These are phyloP conservation scores for Macrobrachium rosenbergii DNA, from an alignment of 1,140 invertebrate species.

Conservation along the genomic window DNA sequence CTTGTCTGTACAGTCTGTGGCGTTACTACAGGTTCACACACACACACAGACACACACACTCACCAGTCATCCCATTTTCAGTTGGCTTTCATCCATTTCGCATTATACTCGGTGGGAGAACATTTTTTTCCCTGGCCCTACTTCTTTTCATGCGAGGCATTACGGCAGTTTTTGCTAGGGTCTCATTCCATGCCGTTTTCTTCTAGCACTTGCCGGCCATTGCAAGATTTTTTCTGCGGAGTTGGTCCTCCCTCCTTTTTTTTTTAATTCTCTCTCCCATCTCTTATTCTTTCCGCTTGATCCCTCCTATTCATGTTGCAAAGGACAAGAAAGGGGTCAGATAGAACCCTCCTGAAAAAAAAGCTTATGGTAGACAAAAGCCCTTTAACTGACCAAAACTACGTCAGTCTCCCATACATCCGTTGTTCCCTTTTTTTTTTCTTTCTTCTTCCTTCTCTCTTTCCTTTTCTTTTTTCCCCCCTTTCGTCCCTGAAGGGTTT, in stretches of 20 bases:
- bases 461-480: neutral
- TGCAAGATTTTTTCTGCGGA: conserved; percentile 47
- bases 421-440: conserved; percentile 30
- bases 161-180: neutral
- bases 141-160: conserved; percentile 18
- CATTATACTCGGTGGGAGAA: too few relatives aligned
- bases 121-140: too few relatives aligned
- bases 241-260: neutral
- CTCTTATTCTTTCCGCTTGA: conserved; percentile 48
- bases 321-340: conserved; percentile 31
- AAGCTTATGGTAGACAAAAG: neutral
- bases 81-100: too few relatives aligned
- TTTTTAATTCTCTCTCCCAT: too few relatives aligned
- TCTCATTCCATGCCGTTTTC: conserved; percentile 16
- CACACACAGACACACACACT: too few relatives aligned
- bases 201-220: conserved; percentile 33
- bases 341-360: neutral
- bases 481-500: too few relatives aligned
- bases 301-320: conserved; percentile 54
- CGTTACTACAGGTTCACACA: too few relatives aligned
- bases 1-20: too few relatives aligned
- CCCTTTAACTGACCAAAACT: conserved; percentile 28
- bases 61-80: too few relatives aligned
- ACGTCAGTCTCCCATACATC: conserved; percentile 45
- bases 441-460: conserved; percentile 11